These are phyloP conservation scores for Oreochromis tanganicae DNA, from an alignment of 2,113 vertebrate genomes.

Conservation along the genomic window DNA sequence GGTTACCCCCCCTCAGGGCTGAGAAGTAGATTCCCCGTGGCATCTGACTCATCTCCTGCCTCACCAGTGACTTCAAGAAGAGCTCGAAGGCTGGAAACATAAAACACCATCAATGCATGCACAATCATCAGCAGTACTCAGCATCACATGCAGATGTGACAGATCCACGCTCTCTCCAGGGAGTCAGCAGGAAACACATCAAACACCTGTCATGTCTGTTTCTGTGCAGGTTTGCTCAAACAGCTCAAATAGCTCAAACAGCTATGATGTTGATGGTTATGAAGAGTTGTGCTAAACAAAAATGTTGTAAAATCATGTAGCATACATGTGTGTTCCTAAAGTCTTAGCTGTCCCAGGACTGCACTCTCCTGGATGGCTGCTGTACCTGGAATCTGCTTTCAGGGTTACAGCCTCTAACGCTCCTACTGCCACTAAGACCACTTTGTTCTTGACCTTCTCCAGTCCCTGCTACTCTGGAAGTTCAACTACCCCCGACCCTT, in stretches of 20 bases:
- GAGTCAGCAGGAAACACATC: accelerated
- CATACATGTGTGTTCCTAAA: neutral
- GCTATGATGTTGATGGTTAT: neutral
- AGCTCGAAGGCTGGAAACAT: constrained; percentile 76
- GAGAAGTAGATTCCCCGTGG: constrained; percentile 90
- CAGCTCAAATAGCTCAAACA: neutral
- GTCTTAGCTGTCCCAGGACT: neutral
- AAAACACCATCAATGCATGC: neutral
- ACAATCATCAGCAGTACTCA: accelerated
- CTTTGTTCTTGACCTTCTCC: neutral
- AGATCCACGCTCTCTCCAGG: neutral
- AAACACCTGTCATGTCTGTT: neutral
- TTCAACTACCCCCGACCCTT: accelerated
- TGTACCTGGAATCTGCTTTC: neutral
- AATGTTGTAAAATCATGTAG: neutral
- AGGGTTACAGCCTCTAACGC: neutral
- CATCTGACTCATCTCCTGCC: constrained; percentile 90
- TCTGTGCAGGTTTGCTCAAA: neutral
- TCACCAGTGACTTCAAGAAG: constrained; percentile 84
- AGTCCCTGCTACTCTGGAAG: neutral
- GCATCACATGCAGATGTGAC: neutral
- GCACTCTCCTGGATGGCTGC: neutral
- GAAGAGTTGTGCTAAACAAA: neutral
- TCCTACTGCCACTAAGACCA: neutral
- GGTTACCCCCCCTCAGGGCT: constrained; percentile 74